Evolutionary conservation across 2,797 vertebrate genomes (phyloP).

Genomic region (Lutjanus campechanus): DNA sequence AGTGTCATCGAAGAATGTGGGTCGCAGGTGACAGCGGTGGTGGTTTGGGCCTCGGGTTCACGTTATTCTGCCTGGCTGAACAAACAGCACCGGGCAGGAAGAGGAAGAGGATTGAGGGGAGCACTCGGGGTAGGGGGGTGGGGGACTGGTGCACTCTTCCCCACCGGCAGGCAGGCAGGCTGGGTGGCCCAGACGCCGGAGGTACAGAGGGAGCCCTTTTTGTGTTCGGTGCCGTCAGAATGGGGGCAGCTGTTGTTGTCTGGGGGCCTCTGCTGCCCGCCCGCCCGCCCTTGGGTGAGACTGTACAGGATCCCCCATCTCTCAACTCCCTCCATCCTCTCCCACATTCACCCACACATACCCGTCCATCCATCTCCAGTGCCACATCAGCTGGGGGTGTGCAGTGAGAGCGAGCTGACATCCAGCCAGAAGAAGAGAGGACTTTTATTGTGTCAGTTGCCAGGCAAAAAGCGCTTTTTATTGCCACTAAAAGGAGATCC

Average conservation of each 20-base stretch:
- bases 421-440: constrained; percentile 69
- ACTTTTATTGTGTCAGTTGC: constrained; percentile 75
- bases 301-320: constrained; percentile 56
- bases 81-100: constrained; percentile 72
- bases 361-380: constrained; percentile 59
- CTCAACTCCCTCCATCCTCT: constrained; percentile 22
- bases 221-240: constrained; percentile 65
- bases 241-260: constrained; percentile 78
- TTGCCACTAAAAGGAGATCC: constrained; percentile 73
- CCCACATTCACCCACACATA: constrained; percentile 44
- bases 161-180: constrained; percentile 39
- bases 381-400: constrained; percentile 64
- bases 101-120: constrained; percentile 51
- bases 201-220: constrained; percentile 63
- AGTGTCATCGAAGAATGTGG: constrained; percentile 68
- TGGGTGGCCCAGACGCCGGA: constrained; percentile 73
- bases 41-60: constrained; percentile 52
- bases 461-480: constrained; percentile 77
- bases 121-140: constrained; percentile 14
- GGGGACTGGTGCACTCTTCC: constrained; percentile 37
- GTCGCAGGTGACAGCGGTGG: constrained; percentile 74
- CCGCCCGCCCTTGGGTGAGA: constrained; percentile 40
- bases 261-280: constrained; percentile 45
- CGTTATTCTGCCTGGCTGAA: constrained; percentile 80
- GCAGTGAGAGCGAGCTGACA: constrained; percentile 57